phyloP scores from a whole-genome alignment of 2,113 vertebrate species.

The Psammodynastes pulverulentus region DNA sequence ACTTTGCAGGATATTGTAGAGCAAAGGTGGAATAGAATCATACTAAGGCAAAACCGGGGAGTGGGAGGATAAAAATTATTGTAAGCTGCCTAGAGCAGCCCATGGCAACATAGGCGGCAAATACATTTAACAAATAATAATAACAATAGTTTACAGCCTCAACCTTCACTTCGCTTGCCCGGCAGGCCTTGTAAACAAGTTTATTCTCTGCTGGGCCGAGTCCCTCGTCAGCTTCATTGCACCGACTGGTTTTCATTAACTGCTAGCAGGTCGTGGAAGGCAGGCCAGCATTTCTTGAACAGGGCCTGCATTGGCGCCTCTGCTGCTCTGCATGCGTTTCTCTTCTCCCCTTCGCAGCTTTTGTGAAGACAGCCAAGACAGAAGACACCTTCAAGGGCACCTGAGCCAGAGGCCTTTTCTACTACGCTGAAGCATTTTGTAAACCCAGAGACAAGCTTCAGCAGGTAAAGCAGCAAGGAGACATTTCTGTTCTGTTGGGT shows the following conservation, averaged over 20 bases:
- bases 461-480: not conserved
- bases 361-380: not conserved
- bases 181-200: conserved; percentile 13
- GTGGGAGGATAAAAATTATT: not conserved
- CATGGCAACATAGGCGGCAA: not conserved
- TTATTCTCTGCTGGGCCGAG: conserved; percentile 14
- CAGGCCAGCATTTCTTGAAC: not conserved
- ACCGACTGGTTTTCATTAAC: not conserved
- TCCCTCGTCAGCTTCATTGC: not conserved
- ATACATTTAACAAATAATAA: not conserved
- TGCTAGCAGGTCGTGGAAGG: not conserved
- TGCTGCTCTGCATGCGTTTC: not conserved
- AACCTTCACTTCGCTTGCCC: not conserved
- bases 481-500: not conserved
- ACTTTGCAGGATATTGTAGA: not conserved
- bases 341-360: too few relatives aligned
- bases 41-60: not conserved
- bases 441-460: not conserved
- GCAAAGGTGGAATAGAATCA: not conserved
- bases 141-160: not conserved
- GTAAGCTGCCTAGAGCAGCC: not conserved
- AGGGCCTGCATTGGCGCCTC: not conserved
- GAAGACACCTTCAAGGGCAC: not conserved
- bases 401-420: not conserved
- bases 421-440: not conserved